Conservation (phyloP, 2,797 vertebrate species). For the Pseudochromis fuscus region DNA sequence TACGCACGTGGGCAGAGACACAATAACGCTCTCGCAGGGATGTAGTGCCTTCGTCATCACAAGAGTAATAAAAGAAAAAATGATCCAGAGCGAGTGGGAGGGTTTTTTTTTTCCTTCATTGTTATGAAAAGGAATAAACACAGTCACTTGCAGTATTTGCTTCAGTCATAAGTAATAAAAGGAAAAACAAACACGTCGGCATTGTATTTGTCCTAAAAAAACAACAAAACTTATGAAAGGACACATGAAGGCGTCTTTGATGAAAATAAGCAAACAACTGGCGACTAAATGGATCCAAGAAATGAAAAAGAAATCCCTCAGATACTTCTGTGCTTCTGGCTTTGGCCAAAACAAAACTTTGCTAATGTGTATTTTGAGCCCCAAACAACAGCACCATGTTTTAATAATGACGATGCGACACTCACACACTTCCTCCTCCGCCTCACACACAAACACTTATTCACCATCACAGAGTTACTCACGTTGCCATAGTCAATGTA, state of each 20-base stretch:
- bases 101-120: conserved; percentile 45
- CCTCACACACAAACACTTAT: neutral
- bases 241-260: conserved; percentile 52
- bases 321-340: conserved; percentile 33
- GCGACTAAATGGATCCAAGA: conserved; percentile 38
- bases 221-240: conserved; percentile 40
- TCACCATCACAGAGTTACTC: conserved; percentile 81
- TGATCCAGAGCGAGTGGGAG: conserved; percentile 5
- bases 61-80: neutral
- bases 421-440: neutral
- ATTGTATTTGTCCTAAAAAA: conserved; percentile 45
- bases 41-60: conserved; percentile 51
- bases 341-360: conserved; percentile 34
- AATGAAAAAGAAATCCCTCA: conserved; percentile 36
- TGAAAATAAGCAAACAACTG: conserved; percentile 56
- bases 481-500: conserved; percentile 99
- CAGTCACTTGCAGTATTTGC: conserved; percentile 27
- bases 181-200: conserved; percentile 46
- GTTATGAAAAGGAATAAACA: conserved; percentile 44
- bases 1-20: conserved; percentile 47
- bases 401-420: conserved; percentile 30
- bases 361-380: conserved; percentile 1
- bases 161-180: conserved; percentile 40
- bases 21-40: conserved; percentile 31
- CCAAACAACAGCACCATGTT: conserved; percentile 17